Conservation (phyloP, 2,888 invertebrate species). For the Synanthedon tipuliformis region DNA sequence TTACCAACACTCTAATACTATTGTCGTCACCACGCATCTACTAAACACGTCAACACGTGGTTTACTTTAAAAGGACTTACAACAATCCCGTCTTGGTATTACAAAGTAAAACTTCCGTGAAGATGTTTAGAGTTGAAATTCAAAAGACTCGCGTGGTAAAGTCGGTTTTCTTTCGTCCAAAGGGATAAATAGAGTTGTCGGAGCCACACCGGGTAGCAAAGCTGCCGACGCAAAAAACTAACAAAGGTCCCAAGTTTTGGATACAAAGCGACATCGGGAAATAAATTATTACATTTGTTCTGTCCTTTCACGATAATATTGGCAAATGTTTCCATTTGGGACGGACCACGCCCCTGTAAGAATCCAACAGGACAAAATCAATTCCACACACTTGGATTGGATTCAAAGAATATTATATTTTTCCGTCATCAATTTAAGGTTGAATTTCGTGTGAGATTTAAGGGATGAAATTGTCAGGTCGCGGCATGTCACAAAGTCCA, state of each 20-base stretch:
- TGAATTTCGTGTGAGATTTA: background rate
- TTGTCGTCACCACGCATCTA: slow-evolving; percentile 61
- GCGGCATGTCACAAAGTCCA: slow-evolving; percentile 59
- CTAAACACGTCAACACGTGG: slow-evolving; percentile 29
- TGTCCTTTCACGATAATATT: slow-evolving; percentile 69
- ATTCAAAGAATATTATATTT: background rate
- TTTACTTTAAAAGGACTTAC: slow-evolving; percentile 17
- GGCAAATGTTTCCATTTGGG: slow-evolving; percentile 69
- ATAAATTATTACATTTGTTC: slow-evolving; percentile 70
- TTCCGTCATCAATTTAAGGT: background rate
- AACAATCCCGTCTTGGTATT: slow-evolving; percentile 3
- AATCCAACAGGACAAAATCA: slow-evolving; percentile 32
- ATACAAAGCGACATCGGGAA: slow-evolving; percentile 66
- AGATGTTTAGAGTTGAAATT: background rate
- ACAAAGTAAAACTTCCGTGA: background rate
- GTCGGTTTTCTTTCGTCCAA: slow-evolving; percentile 51
- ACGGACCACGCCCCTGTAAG: slow-evolving; percentile 58
- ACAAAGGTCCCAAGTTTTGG: slow-evolving; percentile 62
- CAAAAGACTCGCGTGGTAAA: slow-evolving; percentile 6
- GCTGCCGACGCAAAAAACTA: slow-evolving; percentile 55
- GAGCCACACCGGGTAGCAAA: slow-evolving; percentile 53
- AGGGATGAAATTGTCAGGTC: slow-evolving; percentile 19
- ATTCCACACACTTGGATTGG: slow-evolving; percentile 2
- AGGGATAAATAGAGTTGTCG: slow-evolving; percentile 62
- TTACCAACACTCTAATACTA: slow-evolving; percentile 59